Evolutionary conservation across 2,113 vertebrate species (phyloP).

Genomic region (Trematomus loennbergii): DNA sequence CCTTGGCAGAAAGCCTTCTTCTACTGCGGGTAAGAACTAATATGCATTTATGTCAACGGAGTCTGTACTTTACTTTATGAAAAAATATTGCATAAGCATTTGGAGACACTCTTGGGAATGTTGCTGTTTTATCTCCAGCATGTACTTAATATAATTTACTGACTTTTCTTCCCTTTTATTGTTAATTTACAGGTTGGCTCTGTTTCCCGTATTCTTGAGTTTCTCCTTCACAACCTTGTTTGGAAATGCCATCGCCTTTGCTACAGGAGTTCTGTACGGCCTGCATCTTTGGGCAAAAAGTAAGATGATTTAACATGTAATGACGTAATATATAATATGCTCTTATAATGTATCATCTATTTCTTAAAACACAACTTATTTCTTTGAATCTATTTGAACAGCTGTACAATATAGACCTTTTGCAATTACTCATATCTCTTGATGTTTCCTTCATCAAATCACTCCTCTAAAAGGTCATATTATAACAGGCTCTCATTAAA

Average conservation of each 20-base stretch:
- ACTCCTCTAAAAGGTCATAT: conserved; percentile 22
- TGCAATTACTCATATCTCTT: conserved; percentile 26
- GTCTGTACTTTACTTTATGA: not conserved
- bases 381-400: not conserved
- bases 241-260: conserved; percentile 94
- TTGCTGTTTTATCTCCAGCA: not conserved
- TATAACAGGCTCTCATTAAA: conserved; percentile 57
- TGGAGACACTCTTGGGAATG: not conserved
- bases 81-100: not conserved
- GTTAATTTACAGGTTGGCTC: conserved; percentile 88
- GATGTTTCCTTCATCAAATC: conserved; percentile 23
- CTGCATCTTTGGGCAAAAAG: conserved; percentile 96
- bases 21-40: conserved; percentile 92
- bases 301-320: conserved; percentile 65
- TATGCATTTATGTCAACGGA: not conserved
- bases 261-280: conserved; percentile 94
- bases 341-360: not conserved
- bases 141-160: conserved; percentile 17
- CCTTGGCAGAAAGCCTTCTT: conserved; percentile 96
- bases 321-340: not conserved
- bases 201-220: conserved; percentile 89
- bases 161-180: not conserved
- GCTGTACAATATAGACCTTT: not conserved
- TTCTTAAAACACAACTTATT: not conserved
- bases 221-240: conserved; percentile 93